Evolutionary conservation across 2,797 vertebrate species (phyloP).

Genomic region (Anabacerthia variegaticeps): DNA sequence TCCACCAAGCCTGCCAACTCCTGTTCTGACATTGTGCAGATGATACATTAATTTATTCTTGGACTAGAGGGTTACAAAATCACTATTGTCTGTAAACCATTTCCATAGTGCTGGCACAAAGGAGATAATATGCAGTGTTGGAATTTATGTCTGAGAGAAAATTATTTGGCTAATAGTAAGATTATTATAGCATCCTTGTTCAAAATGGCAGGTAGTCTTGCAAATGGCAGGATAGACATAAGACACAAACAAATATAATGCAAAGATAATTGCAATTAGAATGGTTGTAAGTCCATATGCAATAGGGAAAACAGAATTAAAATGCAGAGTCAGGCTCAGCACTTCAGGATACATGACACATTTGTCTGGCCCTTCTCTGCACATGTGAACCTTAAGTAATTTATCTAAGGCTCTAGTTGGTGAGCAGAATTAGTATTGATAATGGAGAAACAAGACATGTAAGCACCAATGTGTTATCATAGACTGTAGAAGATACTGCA

Average conservation of each 20-base stretch:
- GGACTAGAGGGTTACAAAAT: slow-evolving; percentile 1
- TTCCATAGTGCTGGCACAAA: background rate
- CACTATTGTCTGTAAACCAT: background rate
- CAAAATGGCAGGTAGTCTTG: slow-evolving; percentile 10
- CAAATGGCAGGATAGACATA: background rate
- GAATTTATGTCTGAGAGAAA: slow-evolving; percentile 25
- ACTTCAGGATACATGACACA: background rate
- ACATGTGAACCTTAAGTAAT: background rate
- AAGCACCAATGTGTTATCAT: background rate
- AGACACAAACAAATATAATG: background rate
- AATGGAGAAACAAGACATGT: background rate
- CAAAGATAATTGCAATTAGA: background rate
- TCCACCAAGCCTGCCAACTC: background rate
- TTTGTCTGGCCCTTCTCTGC: background rate
- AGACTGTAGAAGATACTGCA: background rate
- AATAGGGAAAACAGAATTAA: background rate
- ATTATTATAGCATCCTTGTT: slow-evolving; percentile 16
- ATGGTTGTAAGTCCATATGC: background rate
- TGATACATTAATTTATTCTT: slow-evolving; percentile 37
- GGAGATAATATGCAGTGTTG: background rate
- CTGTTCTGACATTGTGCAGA: background rate
- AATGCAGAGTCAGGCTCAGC: background rate
- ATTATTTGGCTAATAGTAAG: slow-evolving; percentile 7
- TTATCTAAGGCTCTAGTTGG: background rate
- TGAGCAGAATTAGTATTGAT: background rate